phyloP scores from a whole-genome alignment of 2,797 vertebrate genomes.

The Carapus acus region DNA sequence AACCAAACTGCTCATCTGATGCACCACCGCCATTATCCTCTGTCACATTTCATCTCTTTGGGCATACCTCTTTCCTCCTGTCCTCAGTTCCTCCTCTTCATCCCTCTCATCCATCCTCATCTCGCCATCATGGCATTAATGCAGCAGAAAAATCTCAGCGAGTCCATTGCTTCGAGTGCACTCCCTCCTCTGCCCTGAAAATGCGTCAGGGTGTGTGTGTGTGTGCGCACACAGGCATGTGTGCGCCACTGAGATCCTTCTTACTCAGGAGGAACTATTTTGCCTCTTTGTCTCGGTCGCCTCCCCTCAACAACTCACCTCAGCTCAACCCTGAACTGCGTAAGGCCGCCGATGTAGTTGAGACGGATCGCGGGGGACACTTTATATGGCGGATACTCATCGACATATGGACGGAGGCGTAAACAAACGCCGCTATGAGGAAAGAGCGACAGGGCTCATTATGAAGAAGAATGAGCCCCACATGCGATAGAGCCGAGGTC shows the following conservation, averaged over 20 bases:
- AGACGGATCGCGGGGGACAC: too few relatives aligned
- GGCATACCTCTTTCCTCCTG: not conserved
- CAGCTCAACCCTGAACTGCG: too few relatives aligned
- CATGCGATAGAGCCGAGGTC: not conserved
- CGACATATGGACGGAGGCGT: not conserved
- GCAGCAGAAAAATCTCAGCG: not conserved
- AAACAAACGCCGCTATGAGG: constrained; percentile 5
- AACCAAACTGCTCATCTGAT: too few relatives aligned
- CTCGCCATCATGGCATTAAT: not conserved
- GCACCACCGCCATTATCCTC: too few relatives aligned
- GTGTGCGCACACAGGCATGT: too few relatives aligned
- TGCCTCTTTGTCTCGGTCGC: not conserved
- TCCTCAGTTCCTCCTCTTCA: not conserved
- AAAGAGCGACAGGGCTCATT: not conserved
- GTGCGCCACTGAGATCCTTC: too few relatives aligned
- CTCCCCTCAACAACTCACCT: not conserved
- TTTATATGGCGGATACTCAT: too few relatives aligned
- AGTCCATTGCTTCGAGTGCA: not conserved
- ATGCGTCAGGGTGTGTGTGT: not conserved
- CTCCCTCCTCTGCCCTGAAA: not conserved
- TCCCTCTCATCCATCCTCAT: not conserved
- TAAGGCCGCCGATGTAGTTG: too few relatives aligned
- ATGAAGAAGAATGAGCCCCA: not conserved
- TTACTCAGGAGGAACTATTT: not conserved
- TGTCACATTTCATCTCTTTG: not conserved